These are phyloP conservation scores for Cathartes aura DNA, from an alignment of 2,113 vertebrate genomes.

Conservation along the genomic window DNA sequence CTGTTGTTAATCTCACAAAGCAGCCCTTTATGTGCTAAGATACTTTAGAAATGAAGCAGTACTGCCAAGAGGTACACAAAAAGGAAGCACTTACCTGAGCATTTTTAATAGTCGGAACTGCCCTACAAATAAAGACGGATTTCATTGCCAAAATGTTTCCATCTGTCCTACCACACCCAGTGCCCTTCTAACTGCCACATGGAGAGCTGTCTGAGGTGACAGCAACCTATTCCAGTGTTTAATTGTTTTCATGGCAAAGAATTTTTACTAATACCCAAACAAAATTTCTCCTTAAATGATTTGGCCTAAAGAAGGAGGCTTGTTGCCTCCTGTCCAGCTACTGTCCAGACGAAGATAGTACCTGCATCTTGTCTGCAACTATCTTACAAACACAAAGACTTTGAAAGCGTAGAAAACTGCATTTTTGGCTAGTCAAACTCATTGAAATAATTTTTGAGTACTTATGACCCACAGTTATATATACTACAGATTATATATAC, in stretches of 20 bases:
- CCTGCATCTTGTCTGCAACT: background rate
- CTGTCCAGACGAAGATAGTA: fast-evolving
- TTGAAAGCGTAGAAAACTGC: background rate
- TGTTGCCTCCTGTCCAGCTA: background rate
- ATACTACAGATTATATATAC: background rate
- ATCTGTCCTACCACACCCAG: too few species aligned
- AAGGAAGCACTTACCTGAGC: background rate
- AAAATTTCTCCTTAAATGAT: background rate
- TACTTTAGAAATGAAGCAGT: background rate
- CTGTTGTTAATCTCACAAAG: background rate
- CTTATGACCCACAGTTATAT: background rate
- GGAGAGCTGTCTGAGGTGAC: background rate
- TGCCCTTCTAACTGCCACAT: fast-evolving
- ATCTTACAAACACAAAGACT: background rate
- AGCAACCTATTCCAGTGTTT: background rate
- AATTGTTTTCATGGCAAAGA: background rate
- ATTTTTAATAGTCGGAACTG: background rate
- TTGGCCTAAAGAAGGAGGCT: background rate
- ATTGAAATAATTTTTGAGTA: background rate
- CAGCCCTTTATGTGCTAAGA: background rate
- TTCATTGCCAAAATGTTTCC: background rate
- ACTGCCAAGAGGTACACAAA: background rate
- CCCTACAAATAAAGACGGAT: background rate
- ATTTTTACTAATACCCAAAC: background rate
- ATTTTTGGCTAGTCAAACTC: background rate